Conservation (phyloP, 2,113 vertebrate genomes). For the Etheostoma cragini region DNA sequence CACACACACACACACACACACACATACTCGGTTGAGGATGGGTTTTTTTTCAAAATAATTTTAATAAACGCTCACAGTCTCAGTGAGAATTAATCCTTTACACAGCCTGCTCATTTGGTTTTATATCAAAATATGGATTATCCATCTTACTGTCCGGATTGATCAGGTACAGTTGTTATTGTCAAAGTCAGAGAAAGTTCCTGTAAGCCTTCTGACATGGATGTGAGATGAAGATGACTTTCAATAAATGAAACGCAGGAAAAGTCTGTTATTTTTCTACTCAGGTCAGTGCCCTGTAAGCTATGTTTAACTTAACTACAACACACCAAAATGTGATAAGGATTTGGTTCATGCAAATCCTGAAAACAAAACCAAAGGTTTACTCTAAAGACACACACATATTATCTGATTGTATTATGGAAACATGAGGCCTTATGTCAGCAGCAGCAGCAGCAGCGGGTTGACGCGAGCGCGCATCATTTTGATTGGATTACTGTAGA, state of each 20-base stretch:
- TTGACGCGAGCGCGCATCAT: slow-evolving; percentile 44
- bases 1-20: background rate
- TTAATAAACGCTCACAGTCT: background rate
- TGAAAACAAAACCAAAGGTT: background rate
- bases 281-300: background rate
- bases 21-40: background rate
- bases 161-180: background rate
- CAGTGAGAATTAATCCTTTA: background rate
- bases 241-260: background rate
- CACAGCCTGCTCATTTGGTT: background rate
- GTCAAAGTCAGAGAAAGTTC: background rate
- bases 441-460: slow-evolving; percentile 10
- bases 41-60: slow-evolving; percentile 26
- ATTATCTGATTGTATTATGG: slow-evolving; percentile 28
- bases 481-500: slow-evolving; percentile 70
- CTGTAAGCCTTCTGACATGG: background rate
- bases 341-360: slow-evolving; percentile 16
- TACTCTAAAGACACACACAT: slow-evolving; percentile 19
- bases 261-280: background rate
- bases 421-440: background rate
- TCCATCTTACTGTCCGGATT: background rate
- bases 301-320: background rate
- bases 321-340: background rate
- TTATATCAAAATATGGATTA: background rate
- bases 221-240: background rate